Conservation (phyloP, 2,888 invertebrate genomes). For the Argynnis bischoffii region DNA sequence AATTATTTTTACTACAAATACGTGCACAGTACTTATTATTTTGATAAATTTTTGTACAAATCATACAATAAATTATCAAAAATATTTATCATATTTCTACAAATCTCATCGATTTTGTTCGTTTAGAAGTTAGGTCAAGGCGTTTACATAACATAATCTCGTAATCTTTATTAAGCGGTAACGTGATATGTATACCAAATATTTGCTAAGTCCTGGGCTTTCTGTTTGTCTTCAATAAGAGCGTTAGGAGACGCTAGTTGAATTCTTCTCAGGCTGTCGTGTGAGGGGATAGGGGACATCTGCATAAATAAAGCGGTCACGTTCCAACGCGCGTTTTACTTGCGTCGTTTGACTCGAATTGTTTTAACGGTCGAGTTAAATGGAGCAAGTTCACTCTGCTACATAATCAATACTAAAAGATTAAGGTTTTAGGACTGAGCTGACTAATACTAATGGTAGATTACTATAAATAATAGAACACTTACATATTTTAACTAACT, state of each 20-base stretch:
- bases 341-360: conserved; percentile 55
- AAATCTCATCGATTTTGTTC: conserved; percentile 1
- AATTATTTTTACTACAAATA: no score
- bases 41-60: no score
- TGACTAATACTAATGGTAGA: not conserved
- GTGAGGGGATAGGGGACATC: conserved; percentile 54
- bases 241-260: conserved; percentile 59
- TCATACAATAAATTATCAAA: no score
- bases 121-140: conserved; percentile 24
- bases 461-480: no score
- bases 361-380: conserved; percentile 30
- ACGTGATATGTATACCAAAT: conserved; percentile 51
- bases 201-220: conserved; percentile 53
- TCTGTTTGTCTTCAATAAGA: conserved; percentile 52
- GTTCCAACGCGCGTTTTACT: conserved; percentile 68
- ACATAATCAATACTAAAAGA: not conserved
- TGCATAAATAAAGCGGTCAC: conserved; percentile 80
- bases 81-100: not conserved
- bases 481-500: no score
- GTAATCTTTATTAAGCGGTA: conserved; percentile 57
- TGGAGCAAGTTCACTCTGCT: conserved; percentile 28
- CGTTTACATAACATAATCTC: conserved; percentile 39
- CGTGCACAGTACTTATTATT: no score
- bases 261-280: conserved; percentile 59
- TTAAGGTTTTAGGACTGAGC: not conserved